Evolutionary conservation across 2,888 invertebrate genomes (phyloP), one percentile per base, ranked within the genome.

Genomic region (Drosophila longiperda): DNA sequence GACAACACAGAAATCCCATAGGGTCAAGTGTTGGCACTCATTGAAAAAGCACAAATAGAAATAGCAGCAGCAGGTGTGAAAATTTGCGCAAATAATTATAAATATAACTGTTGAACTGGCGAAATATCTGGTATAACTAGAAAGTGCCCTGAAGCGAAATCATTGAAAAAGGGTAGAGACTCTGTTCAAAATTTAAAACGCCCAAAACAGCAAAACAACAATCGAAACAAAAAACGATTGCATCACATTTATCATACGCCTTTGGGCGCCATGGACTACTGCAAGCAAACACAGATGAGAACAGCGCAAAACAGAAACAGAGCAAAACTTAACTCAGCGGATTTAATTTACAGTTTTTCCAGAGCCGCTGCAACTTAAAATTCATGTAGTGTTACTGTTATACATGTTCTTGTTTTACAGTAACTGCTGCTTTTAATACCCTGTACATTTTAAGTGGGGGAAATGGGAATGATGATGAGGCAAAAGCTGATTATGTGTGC

Each of bases 181-280:
- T 3, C 45, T 75, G 81, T 74, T 66, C 60, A 11, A 32, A 4
- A 45, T 23, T 42, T 38, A 23, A 8, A 54, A 29, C 58, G 64
- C 26, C 23, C 52, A 65, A 63, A 78, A 64, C 69, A 73, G 52
- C 38, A 58, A 53, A 33, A 26, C 53, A 38, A 42, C 58, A 53
- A 54, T 64, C 64, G 42, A 29, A 72, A 76, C 82, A 79, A 53
- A 66, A 70, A 63, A 63, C 67, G 66, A 73, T 73, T 77, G 71
- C 73, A 68, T 69, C 76, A 72, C 78, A 85, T 85, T 88, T 86
- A 88, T 88, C 85, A 85, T 86, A 74, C 84, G 89, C 89, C 85
- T 29, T 29, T 29, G 29, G 29, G 29, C 29, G 29, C 87, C 68
- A 72, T 85, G 72, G 68, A 59, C 55, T 29, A 59, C 55, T 29